Conservation (phyloP, 2,888 invertebrate genomes). For the Drosophila phalerata region DNA sequence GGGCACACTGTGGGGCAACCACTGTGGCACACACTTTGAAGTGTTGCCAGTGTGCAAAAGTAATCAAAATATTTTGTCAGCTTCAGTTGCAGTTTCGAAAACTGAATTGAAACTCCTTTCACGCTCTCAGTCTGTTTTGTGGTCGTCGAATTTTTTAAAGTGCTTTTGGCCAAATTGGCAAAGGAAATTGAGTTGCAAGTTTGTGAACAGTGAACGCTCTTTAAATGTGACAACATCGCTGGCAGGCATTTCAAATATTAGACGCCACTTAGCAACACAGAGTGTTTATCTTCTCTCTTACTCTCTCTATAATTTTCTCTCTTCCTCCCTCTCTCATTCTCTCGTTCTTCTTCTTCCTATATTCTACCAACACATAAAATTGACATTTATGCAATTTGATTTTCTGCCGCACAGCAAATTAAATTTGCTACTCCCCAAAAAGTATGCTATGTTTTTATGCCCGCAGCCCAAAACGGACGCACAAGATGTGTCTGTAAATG, state of each 20-base stretch:
- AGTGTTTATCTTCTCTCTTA: background rate
- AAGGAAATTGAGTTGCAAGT: slow-evolving; percentile 58
- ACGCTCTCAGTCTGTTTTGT: slow-evolving; percentile 13
- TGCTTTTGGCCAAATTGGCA: slow-evolving; percentile 43
- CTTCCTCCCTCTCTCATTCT: background rate
- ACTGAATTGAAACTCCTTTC: slow-evolving; percentile 17
- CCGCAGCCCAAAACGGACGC: slow-evolving; percentile 39
- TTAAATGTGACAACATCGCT: slow-evolving; percentile 44
- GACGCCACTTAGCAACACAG: slow-evolving; percentile 27
- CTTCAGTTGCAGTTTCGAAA: slow-evolving; percentile 56
- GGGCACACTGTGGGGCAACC: background rate
- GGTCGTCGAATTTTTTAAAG: slow-evolving; percentile 46
- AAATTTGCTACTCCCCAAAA: slow-evolving; percentile 67
- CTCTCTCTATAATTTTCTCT: background rate
- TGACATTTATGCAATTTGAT: slow-evolving; percentile 82
- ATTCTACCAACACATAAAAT: slow-evolving; percentile 41
- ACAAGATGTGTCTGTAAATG: slow-evolving; percentile 4
- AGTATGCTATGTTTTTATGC: slow-evolving; percentile 63
- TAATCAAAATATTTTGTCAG: slow-evolving; percentile 79
- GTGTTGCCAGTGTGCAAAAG: slow-evolving; percentile 70
- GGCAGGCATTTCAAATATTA: slow-evolving; percentile 42
- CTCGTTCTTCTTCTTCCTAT: background rate
- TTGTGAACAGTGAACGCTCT: slow-evolving; percentile 32
- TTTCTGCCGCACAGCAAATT: slow-evolving; percentile 74
- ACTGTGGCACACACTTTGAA: slow-evolving; percentile 47